Base-by-base conservation (phyloP, 2,113 vertebrate genomes). In the Poeciliopsis prolifica region DNA sequence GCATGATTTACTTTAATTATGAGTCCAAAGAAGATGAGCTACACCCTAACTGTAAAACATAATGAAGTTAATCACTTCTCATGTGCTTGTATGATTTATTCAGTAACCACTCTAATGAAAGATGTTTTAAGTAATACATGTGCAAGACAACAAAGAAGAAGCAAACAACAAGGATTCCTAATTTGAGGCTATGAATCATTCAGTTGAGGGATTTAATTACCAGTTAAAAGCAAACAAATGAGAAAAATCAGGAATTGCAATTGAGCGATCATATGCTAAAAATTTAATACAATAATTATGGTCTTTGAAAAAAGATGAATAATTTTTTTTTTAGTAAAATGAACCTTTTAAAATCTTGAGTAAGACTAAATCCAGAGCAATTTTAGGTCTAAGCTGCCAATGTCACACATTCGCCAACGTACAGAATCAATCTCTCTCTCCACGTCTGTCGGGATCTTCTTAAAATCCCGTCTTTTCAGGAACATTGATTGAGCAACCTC, bases 1-100 rank as follows among this genome's bases (percentile, higher is more conserved):
- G 42, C 26, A 29, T 64, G 48, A 77, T 80, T 82, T 65, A 33
- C 73, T 81, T 54, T 65, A 63, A 85, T 70, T n/a, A 69, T 70
- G 22, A 61, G 33, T 61, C 63, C 66, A 48, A 58, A 48, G 14
- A 15, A 17, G 28, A 44, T 1, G n/a, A 68, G 33, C 65, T 31
- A 64, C 31, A 28, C 40, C 37, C 13, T 19, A 48, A 78, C 65
- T 26, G 61, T 78, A 61, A 64, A 31, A 70, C 40, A 80, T 72
- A 77, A 85, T 77, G n/a, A 69, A n/a, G n/a, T n/a, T 65, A 60
- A 80, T 70, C 51, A 73, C 13, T 64, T 37, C 14, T 62, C 26
- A 3, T 44, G 42, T 58, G 51, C 42, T 51, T 74, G 72, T 70
- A 4, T 37, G 62, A 54, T 77, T 74, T 28, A 72, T 65, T 5